These are phyloP conservation scores for Brenthis daphne DNA, from an alignment of 2,888 invertebrate species.

Conservation along the genomic window DNA sequence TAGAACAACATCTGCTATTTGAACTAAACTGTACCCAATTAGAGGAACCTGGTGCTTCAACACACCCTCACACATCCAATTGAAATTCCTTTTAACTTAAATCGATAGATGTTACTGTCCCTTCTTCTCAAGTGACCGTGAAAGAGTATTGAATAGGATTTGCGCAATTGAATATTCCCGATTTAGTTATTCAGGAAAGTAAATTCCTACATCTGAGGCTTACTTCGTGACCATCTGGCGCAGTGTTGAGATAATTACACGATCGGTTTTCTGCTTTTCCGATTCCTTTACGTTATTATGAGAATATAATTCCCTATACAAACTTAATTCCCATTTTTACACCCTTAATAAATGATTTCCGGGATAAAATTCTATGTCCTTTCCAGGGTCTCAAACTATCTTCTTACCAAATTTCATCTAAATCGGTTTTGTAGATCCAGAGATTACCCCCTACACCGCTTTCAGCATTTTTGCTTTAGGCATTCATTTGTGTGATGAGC, in stretches of 20 bases:
- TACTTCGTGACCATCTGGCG: constrained; percentile 3
- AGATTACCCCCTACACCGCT: too few species aligned
- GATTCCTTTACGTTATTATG: too few species aligned
- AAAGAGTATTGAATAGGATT: constrained; percentile 39
- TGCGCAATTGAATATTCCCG: constrained; percentile 40
- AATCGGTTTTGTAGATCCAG: too few species aligned
- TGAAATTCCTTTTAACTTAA: constrained; percentile 31
- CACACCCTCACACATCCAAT: constrained; percentile 3
- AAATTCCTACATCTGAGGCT: neutral
- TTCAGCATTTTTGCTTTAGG: too few species aligned
- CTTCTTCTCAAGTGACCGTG: constrained; percentile 36
- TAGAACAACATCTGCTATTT: constrained; percentile 8
- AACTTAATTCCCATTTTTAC: too few species aligned
- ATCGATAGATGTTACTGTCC: constrained; percentile 34
- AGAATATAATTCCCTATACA: too few species aligned
- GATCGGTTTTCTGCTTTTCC: neutral
- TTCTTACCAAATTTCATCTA: too few species aligned
- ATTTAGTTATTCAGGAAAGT: constrained; percentile 36
- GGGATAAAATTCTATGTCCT: too few species aligned
- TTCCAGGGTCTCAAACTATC: too few species aligned
- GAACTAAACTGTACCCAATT: constrained; percentile 3
- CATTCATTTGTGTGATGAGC: too few species aligned
- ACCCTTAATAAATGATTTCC: too few species aligned
- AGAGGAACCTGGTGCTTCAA: constrained; percentile 7
- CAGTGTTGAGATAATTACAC: neutral